phyloP scores from a whole-genome alignment of 2,797 vertebrate genomes.

The Darevskia mixta region DNA sequence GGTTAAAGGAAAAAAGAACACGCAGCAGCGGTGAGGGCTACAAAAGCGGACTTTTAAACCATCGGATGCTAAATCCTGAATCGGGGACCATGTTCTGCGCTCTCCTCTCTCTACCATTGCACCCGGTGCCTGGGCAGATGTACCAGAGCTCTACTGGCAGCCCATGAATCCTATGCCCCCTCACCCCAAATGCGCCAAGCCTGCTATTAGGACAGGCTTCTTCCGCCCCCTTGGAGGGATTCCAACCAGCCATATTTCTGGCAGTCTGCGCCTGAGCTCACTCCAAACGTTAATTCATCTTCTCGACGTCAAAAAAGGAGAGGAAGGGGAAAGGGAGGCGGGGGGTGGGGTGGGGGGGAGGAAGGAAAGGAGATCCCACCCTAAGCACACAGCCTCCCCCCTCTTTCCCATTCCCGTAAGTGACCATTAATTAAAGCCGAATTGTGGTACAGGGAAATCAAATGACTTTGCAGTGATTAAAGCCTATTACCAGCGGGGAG shows the following conservation, averaged over 20 bases:
- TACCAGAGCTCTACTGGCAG: too few relatives aligned
- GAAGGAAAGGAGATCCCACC: not conserved
- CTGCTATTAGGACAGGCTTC: not conserved
- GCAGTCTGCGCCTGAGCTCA: not conserved
- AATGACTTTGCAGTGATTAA: constrained; percentile 37
- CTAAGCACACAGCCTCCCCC: not conserved
- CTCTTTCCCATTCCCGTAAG: constrained; percentile 45
- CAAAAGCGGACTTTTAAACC: not conserved
- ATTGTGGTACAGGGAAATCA: constrained; percentile 30
- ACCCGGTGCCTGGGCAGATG: not conserved
- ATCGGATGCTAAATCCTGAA: not conserved
- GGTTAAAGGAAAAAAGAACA: not conserved
- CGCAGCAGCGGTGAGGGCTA: not conserved
- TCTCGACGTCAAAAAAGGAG: not conserved
- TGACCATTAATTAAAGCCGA: constrained; percentile 50
- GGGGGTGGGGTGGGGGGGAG: too few relatives aligned
- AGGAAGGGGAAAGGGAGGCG: too few relatives aligned
- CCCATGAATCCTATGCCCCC: not conserved
- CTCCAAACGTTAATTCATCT: constrained; percentile 13
- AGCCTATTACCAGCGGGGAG: constrained; percentile 36
- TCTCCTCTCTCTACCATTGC: too few relatives aligned
- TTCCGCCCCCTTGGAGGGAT: not conserved
- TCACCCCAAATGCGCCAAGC: too few relatives aligned
- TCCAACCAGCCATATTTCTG: not conserved
- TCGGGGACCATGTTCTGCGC: too few relatives aligned